phyloP scores from a whole-genome alignment of 1,140 invertebrate genomes.

The Luehdorfia chinensis region DNA sequence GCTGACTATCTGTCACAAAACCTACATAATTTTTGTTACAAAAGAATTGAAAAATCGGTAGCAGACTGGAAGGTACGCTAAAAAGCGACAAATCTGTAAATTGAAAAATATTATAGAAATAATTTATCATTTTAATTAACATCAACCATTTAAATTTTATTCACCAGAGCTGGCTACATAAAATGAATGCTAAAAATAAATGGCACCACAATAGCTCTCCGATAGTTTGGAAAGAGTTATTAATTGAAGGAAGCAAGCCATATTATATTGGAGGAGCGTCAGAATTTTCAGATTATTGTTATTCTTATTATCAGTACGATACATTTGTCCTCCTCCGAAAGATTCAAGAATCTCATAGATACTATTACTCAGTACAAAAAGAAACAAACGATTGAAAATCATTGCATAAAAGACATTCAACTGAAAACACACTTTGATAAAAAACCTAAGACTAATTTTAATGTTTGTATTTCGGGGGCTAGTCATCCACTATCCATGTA shows the following conservation, averaged over 20 bases:
- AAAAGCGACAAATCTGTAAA: no score
- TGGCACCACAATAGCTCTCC: conserved; percentile 73
- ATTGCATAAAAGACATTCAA: conserved; percentile 14
- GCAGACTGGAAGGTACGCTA: conserved; percentile 62
- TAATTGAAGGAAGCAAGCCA: conserved; percentile 67
- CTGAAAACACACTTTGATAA: conserved; percentile 20
- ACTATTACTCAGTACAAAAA: conserved; percentile 53
- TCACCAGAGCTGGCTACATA: conserved; percentile 62
- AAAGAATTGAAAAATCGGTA: conserved; percentile 52
- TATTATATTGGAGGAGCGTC: conserved; percentile 73
- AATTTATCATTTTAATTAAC: no score
- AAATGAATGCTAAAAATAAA: conserved; percentile 66
- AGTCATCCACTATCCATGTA: conserved; percentile 43
- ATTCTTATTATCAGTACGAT: conserved; percentile 78
- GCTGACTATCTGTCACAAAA: conserved; percentile 62
- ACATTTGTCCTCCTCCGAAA: conserved; percentile 54
- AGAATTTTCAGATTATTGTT: conserved; percentile 77
- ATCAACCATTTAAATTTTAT: conserved; percentile 2
- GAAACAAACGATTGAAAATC: conserved; percentile 36
- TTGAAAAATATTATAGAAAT: no score
- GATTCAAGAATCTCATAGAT: conserved; percentile 56
- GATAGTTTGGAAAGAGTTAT: conserved; percentile 75
- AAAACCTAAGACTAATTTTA: conserved; percentile 27
- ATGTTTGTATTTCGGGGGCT: conserved; percentile 53
- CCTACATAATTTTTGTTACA: conserved; percentile 60